These are phyloP conservation scores for Zaprionus camerounensis DNA, from an alignment of 1,140 invertebrate genomes.

Conservation along the genomic window DNA sequence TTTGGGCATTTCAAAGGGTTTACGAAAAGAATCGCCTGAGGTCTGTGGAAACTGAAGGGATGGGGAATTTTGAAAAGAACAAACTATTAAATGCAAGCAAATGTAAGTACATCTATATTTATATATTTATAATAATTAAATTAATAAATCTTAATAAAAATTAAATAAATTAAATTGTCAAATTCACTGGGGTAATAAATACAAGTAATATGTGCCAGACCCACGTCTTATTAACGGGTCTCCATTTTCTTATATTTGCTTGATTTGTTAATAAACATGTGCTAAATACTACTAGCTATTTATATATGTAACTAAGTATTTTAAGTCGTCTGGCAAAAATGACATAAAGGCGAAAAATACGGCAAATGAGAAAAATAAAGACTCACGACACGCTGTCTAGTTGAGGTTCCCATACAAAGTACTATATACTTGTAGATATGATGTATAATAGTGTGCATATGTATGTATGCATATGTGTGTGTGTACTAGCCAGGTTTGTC, in stretches of 20 bases:
- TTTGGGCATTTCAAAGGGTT: not conserved
- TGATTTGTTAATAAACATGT: slow-evolving; percentile 40
- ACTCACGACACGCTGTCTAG: slow-evolving; percentile 50
- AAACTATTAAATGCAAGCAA: not conserved
- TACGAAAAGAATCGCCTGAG: not conserved
- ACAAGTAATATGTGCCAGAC: not conserved
- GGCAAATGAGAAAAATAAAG: slow-evolving; percentile 22
- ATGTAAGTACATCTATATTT: not conserved
- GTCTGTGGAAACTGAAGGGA: too few relatives aligned
- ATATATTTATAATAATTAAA: not conserved
- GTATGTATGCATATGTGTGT: too few relatives aligned
- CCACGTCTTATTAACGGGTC: slow-evolving; percentile 5
- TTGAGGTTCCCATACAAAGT: slow-evolving; percentile 11
- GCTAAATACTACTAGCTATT: slow-evolving; percentile 49
- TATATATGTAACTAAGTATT: slow-evolving; percentile 53
- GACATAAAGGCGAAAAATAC: slow-evolving; percentile 22
- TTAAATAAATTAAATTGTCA: not conserved
- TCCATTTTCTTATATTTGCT: slow-evolving; percentile 27
- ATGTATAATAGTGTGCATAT: not conserved
- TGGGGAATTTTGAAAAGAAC: not conserved
- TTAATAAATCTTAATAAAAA: not conserved
- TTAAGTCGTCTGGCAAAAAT: slow-evolving; percentile 48
- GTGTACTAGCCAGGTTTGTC: too few relatives aligned
- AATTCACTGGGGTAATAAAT: not conserved
- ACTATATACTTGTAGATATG: not conserved